These are phyloP conservation scores for Harpagus bidentatus DNA, from an alignment of 2,113 vertebrate species.

Conservation along the genomic window DNA sequence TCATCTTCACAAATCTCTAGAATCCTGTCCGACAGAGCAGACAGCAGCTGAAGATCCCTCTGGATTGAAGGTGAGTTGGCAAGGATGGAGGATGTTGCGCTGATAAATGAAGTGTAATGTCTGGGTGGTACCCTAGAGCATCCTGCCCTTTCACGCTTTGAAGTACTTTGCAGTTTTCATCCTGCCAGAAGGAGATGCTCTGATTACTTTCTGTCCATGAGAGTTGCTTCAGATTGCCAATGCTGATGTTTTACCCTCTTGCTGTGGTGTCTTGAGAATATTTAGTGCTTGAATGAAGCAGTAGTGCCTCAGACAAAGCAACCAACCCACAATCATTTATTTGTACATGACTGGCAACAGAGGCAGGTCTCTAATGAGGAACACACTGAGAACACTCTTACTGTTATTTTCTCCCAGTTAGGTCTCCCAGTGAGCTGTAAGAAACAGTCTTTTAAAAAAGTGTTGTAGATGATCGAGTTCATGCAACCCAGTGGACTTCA, in stretches of 20 bases:
- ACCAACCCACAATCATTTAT: neutral
- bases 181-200: neutral
- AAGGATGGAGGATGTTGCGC: neutral
- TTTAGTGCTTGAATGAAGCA: neutral
- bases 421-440: neutral
- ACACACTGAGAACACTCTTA: neutral
- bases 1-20: constrained; percentile 86
- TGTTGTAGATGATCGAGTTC: neutral
- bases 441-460: neutral
- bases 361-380: neutral
- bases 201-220: neutral
- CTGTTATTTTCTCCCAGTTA: neutral
- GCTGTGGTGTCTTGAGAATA: neutral
- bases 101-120: neutral
- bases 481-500: neutral
- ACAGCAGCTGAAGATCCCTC: constrained; percentile 77
- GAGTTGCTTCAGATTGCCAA: neutral
- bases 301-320: neutral
- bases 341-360: neutral
- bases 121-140: neutral
- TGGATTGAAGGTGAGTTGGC: constrained; percentile 79
- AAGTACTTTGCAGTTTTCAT: neutral
- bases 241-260: neutral
- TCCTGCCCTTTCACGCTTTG: neutral
- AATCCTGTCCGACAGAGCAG: constrained; percentile 80